Evolutionary conservation across 2,113 vertebrate genomes (phyloP).

Genomic region (Rhombomys opimus): DNA sequence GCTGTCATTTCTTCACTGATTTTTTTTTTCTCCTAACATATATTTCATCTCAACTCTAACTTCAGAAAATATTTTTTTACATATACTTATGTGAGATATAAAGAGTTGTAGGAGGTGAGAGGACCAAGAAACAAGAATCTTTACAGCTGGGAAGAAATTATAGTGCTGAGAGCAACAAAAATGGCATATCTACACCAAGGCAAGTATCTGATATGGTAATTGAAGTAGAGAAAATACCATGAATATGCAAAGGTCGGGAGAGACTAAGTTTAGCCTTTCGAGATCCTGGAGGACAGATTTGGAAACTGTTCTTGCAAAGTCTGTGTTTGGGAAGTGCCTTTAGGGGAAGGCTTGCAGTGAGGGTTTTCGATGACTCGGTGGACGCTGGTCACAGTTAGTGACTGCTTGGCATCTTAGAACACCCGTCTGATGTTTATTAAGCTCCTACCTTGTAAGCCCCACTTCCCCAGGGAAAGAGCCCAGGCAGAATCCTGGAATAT

Average conservation of each 20-base stretch:
- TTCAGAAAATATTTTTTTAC: conserved; percentile 75
- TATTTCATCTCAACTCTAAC: conserved; percentile 52
- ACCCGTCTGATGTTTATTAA: not conserved
- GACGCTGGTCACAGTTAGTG: not conserved
- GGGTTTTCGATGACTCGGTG: not conserved
- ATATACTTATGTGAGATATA: conserved; percentile 79
- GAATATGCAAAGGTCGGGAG: not conserved
- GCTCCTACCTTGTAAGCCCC: not conserved
- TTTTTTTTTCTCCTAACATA: conserved; percentile 63
- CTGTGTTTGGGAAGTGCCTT: not conserved
- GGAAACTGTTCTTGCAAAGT: conserved; percentile 46
- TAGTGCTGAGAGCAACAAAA: conserved; percentile 62
- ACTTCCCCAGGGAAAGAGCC: not conserved
- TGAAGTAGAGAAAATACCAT: not conserved
- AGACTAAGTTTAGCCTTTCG: conserved; percentile 5
- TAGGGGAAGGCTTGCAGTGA: not conserved
- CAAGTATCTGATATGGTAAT: conserved; percentile 35
- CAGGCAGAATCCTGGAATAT: not conserved
- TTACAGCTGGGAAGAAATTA: conserved; percentile 65
- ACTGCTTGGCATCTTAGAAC: not conserved
- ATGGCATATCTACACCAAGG: conserved; percentile 23
- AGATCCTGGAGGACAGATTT: conserved; percentile 38
- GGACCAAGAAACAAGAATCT: conserved; percentile 61
- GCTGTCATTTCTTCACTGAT: conserved; percentile 72
- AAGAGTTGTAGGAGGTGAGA: conserved; percentile 64